Evolutionary conservation across 1,140 invertebrate species (phyloP).

Genomic region (Drosophila equinoxialis): DNA sequence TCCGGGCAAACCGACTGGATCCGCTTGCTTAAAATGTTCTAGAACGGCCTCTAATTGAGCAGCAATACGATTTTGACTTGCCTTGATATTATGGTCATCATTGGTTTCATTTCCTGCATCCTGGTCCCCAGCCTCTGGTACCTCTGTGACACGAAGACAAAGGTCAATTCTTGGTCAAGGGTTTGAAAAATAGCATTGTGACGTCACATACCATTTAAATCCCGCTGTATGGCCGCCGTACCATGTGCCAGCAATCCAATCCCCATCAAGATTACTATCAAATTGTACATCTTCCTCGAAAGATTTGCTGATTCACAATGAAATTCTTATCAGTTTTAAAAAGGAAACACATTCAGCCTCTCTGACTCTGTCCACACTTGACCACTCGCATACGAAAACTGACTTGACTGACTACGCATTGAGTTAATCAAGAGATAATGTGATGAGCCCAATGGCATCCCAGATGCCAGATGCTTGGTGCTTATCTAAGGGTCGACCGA

Average conservation of each 20-base stretch:
- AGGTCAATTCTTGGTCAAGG: constrained; percentile 36
- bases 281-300: constrained; percentile 48
- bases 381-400: constrained; percentile 30
- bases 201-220: constrained; percentile 49
- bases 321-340: constrained; percentile 41
- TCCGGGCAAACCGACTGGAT: constrained; percentile 90
- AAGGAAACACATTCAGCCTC: constrained; percentile 11
- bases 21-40: constrained; percentile 92
- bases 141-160: constrained; percentile 31
- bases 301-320: constrained; percentile 12
- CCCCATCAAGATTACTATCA: constrained; percentile 47
- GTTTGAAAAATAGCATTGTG: not conserved
- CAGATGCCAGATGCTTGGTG: constrained; percentile 9
- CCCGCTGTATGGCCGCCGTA: constrained; percentile 33
- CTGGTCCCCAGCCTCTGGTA: constrained; percentile 27
- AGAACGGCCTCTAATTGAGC: constrained; percentile 88
- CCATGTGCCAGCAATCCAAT: constrained; percentile 36
- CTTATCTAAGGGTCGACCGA: constrained; percentile 46
- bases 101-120: constrained; percentile 28
- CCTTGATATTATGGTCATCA: constrained; percentile 68
- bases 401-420: constrained; percentile 41
- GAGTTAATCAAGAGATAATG: constrained; percentile 54
- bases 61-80: constrained; percentile 87
- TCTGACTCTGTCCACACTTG: constrained; percentile 23
- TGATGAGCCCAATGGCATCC: constrained; percentile 41